Percentiles rank a stretch among this genome's conserved stretches.
These are phyloP conservation scores for Dipodomys spectabilis DNA, from an alignment of 2,113 vertebrate species.

Conservation along the genomic window DNA sequence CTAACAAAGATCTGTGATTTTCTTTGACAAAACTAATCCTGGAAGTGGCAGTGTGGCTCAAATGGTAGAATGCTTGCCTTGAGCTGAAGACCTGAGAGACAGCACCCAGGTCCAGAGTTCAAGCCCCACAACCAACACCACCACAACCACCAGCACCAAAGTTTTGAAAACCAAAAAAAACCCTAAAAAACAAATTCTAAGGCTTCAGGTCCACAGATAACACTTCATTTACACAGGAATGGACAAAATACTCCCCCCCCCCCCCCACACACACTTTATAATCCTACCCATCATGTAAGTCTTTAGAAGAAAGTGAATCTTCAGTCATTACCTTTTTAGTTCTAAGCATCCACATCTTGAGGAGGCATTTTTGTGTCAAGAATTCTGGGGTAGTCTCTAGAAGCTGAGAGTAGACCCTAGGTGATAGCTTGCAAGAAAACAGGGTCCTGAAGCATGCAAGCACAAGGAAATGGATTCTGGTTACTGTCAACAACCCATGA, in stretches of 20 bases:
- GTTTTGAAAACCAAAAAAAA: too few relatives aligned
- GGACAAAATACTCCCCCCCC: neutral
- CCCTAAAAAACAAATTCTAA: too few relatives aligned
- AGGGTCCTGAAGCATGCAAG: neutral
- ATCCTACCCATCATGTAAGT: too few relatives aligned
- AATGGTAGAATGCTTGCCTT: too few relatives aligned
- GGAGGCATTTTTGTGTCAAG: neutral
- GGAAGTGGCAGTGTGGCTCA: too few relatives aligned
- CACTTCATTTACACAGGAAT: neutral
- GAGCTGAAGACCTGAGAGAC: too few relatives aligned
- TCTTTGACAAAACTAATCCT: neutral
- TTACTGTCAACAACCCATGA: neutral
- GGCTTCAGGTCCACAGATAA: neutral
- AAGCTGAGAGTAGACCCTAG: neutral
- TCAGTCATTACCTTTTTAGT: neutral
- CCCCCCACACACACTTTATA: too few relatives aligned
- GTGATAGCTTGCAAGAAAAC: neutral
- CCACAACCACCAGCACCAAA: too few relatives aligned
- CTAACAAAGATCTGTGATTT: neutral
- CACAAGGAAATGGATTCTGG: neutral
- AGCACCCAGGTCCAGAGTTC: too few relatives aligned
- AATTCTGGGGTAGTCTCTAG: neutral
- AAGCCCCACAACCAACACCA: too few relatives aligned
- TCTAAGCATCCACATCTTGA: neutral
- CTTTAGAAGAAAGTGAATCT: too few relatives aligned